Base-by-base conservation (phyloP, 1,140 invertebrate genomes). In the Lasaia peninsularis region DNA sequence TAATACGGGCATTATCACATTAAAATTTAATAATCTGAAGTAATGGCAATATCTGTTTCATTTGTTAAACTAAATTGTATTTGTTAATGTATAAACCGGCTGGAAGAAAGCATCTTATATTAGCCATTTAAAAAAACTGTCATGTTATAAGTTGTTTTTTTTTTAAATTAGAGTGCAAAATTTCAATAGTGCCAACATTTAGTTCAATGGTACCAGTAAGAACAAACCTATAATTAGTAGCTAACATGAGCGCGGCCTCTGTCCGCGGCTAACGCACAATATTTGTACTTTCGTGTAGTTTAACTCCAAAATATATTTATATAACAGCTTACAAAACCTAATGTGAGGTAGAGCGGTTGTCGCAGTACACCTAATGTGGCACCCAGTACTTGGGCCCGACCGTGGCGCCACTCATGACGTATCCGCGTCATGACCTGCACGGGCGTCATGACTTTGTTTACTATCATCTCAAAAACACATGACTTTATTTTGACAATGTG, bases 221-320 rank as follows among this genome's bases (percentile, higher is more conserved):
- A 48, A 48, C 11, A 48, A 48, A 77, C 73, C 78, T 82, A 78
- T 67, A 69, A 67, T 69, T 67, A 78, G 69, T 83, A 76, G 67
- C 76, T 75, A 73, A 80, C 69, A 71, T 65, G 66, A 58, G 62
- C 70, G 72, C 78, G 76, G 75, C 54, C 75, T 73, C 77, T 78
- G 77, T 80, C 80, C 81, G 79, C 74, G 75, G 71, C 73, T 69
- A 67, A 67, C 67, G 67, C 63, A 67, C 62, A 37, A 67, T 68
- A 66, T 75, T 78, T 79, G 75, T 81, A 83, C 74, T 84, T 67
- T 35, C 32, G 52, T 37, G 53, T 66, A 71, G 72, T 76, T 75
- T 80, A 80, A 80, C 82, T 84, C 73, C 75, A 80, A 85, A 83
- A 84, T 79, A 86, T 83, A 88, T 85, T 75, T 76, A 84, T 83